Conservation (phyloP, 2,797 vertebrate species). For the Lutjanus campechanus region DNA sequence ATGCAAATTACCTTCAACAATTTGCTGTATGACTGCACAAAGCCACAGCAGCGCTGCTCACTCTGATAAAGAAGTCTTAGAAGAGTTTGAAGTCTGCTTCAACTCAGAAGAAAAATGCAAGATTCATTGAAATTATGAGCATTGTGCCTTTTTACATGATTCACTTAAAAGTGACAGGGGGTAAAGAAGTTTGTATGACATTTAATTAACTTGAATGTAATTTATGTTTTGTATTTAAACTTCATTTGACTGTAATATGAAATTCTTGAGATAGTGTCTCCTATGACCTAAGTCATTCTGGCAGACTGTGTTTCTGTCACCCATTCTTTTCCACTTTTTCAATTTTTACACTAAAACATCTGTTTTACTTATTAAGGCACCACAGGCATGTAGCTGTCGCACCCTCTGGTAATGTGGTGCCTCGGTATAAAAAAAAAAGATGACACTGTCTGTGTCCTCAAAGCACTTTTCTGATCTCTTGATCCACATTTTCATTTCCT, state of each 20-base stretch:
- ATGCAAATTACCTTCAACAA: conserved; percentile 13
- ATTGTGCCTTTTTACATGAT: neutral
- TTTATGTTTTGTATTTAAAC: conserved; percentile 4
- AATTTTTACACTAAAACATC: conserved; percentile 19
- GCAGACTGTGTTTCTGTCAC: neutral
- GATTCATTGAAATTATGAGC: neutral
- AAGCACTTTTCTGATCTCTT: conserved; percentile 40
- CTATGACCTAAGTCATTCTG: conserved; percentile 2
- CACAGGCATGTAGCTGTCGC: neutral
- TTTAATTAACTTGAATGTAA: neutral
- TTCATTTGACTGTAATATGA: conserved; percentile 3
- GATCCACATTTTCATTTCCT: conserved; percentile 54
- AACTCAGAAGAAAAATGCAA: neutral
- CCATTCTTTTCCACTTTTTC: neutral
- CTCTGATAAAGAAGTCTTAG: neutral
- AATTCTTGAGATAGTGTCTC: neutral
- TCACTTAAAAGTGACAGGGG: neutral
- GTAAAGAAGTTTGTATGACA: conserved; percentile 4
- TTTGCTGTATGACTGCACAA: neutral
- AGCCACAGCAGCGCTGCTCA: neutral
- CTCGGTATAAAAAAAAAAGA: neutral
- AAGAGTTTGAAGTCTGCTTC: neutral
- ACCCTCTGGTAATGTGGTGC: neutral
- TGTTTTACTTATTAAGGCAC: neutral
- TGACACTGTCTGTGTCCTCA: conserved; percentile 5